Evolutionary conservation across 2,113 vertebrate species (phyloP).

Genomic region (Heterotilapia buettikoferi): DNA sequence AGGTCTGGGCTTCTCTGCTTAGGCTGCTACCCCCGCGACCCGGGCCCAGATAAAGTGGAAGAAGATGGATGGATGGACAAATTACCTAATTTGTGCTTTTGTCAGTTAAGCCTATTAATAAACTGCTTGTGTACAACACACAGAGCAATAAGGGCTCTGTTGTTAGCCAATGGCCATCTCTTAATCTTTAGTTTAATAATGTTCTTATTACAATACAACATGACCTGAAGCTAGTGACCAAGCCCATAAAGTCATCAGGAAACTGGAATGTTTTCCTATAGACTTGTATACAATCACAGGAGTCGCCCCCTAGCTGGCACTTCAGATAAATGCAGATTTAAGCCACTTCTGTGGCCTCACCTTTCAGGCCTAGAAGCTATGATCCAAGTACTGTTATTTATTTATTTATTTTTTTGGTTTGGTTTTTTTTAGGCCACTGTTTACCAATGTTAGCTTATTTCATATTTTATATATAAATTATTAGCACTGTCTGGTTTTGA

Average conservation of each 20-base stretch:
- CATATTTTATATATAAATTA: background rate
- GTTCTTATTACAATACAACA: background rate
- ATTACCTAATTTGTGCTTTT: background rate
- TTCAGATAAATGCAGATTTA: background rate
- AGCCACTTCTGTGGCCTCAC: background rate
- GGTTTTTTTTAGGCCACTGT: background rate
- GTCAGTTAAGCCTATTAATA: background rate
- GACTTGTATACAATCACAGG: background rate
- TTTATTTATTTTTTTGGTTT: fast-evolving
- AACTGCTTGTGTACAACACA: background rate
- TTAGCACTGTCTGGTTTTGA: background rate
- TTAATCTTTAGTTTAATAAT: background rate
- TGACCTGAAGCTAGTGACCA: background rate
- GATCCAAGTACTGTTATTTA: background rate
- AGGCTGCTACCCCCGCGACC: background rate
- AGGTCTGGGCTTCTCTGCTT: background rate
- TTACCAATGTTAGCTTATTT: fast-evolving
- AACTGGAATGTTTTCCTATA: background rate
- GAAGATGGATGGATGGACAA: background rate
- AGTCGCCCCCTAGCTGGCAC: background rate
- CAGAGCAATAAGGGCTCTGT: background rate
- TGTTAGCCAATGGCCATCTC: background rate
- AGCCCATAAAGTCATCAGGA: background rate
- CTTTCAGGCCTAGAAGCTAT: background rate
- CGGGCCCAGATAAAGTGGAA: fast-evolving